Evolutionary conservation across 2,888 invertebrate species (phyloP), one percentile per base, ranked within the genome.

Genomic region (Limnephilus lunatus): DNA sequence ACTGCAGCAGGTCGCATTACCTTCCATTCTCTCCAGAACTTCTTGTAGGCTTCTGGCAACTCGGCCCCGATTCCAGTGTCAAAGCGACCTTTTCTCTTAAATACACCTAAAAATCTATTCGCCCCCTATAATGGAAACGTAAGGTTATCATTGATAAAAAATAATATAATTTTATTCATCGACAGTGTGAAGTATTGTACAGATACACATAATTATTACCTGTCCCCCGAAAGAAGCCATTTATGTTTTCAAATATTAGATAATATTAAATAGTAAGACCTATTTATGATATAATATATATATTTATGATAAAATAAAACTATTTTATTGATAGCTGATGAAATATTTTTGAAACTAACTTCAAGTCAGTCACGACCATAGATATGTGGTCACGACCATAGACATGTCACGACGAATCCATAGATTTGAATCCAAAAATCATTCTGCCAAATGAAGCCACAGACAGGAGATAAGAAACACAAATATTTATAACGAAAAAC

Each of bases 21-120:
- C 95, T 97, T 98, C 98, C 98, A 98, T 96, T 99, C 98, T 92
- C 96, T 96, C 97, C 98, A 98, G 95, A 98, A 99, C 94, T 98
- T 98, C 94, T 97, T 98, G 94, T 98, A 99, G 1, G 97, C 98
- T 93, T 97, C 97, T 1, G 99, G 99, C 90, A 98, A 95, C 94
- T 96, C 96, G 0, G 97, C 95, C 11, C 97, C 98, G 93, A 97
- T 95, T 1, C 98, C 98, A 94, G 96, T 96, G 82, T 97, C 97
- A 94, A 97, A 97, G 94, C 96, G 96, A 90, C 95, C 95, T 93
- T 95, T 95, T 35, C 81, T 91, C 85, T 81, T 85, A n/a, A 91
- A 85, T 53, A 90, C n/a, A 30, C 90, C 90, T 48, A 90, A 82
- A 44, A 90, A 82, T 90, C 83, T 90, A 81, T 81, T 83, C 7